Base-by-base conservation (phyloP, 2,888 invertebrate species). In the Epinotia brunnichana region DNA sequence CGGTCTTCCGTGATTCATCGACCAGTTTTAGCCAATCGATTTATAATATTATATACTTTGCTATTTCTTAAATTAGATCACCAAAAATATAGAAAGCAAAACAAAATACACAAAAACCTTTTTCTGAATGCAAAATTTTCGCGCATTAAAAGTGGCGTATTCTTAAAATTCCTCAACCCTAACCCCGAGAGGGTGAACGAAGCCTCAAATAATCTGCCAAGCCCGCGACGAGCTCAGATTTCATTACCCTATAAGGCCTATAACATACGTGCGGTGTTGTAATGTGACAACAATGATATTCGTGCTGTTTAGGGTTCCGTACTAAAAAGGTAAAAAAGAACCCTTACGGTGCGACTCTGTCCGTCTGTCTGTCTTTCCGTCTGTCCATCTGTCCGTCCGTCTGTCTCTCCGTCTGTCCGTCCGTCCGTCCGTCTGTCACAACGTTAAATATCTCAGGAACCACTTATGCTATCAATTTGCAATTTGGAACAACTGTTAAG, bases 171-270 rank as follows among this genome's bases (percentile, higher is more conserved):
- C n/a, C 85, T 83, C 83, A 83, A 80, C 82, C 85, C 82, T 84
- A 82, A 81, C 85, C 82, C 81, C 80, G 60, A 79, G 81, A 77
- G 77, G 79, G 82, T 84, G 82, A 83, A 78, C 82, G 75, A 77
- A 77, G 79, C 73, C 76, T 74, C 76, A 79, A 80, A 81, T 80
- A 81, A 80, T 79, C 79, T 77, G 67, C 62, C 75, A 70, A 66
- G 19, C 61, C 61, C 66, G 74, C 48, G 51, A 67, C 66, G 77
- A 76, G 78, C 81, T 81, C 79, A 79, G 82, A 84, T 87, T 86
- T 85, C 84, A 85, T 85, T 84, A 84, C 80, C 77, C 78, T 53
- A 21, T 41, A 77, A 79, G 75, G 79, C 77, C 78, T 53, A 39
- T 41, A 77, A 79, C 75, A 79, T 77, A 80, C 80, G 79, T 78